A percentile compares a stretch with the other conserved stretches of the same genome.
Conservation (phyloP, 1,140 invertebrate genomes). For the Pseudomyrmex sp. region DNA sequence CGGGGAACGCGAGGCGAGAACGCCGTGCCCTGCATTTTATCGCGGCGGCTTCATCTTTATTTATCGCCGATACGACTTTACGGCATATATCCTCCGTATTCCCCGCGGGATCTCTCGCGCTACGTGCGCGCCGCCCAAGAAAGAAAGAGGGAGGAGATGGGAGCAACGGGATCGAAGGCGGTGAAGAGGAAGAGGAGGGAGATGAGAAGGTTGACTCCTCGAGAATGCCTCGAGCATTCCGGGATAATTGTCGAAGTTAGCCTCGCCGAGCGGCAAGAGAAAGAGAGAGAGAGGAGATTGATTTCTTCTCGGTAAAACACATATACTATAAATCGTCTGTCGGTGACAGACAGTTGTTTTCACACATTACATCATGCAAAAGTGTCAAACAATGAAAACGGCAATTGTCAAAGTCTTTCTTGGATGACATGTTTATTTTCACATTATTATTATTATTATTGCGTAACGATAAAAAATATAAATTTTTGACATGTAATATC, state of each 20-base stretch:
- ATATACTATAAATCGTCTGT: too few species aligned
- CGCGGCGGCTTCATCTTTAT: constrained; percentile 71
- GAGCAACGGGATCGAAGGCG: background rate
- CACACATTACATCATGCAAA: too few species aligned
- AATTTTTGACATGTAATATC: background rate
- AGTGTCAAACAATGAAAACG: too few species aligned
- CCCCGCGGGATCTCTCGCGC: constrained; percentile 45
- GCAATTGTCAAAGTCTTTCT: too few species aligned
- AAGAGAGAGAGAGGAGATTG: constrained; percentile 15
- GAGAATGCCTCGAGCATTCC: constrained; percentile 51
- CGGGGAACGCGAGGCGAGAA: constrained; percentile 47
- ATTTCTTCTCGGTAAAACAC: constrained; percentile 41
- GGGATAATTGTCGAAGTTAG: constrained; percentile 54
- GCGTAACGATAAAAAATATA: background rate
- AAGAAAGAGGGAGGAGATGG: constrained; percentile 3
- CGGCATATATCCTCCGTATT: constrained; percentile 67
- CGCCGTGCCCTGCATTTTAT: constrained; percentile 70
- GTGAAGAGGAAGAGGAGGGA: background rate
- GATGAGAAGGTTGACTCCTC: constrained; percentile 14
- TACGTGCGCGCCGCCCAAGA: constrained; percentile 21
- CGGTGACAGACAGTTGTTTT: too few species aligned
- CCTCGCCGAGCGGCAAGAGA: background rate
- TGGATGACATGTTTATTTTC: too few species aligned
- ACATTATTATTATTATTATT: too few species aligned
- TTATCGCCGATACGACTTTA: constrained; percentile 73